Evolutionary conservation across 64 coral and sea anemone genomes (phyloP), one percentile per base, ranked within the genome.

Genomic region (Astreopora myriophthalma): DNA sequence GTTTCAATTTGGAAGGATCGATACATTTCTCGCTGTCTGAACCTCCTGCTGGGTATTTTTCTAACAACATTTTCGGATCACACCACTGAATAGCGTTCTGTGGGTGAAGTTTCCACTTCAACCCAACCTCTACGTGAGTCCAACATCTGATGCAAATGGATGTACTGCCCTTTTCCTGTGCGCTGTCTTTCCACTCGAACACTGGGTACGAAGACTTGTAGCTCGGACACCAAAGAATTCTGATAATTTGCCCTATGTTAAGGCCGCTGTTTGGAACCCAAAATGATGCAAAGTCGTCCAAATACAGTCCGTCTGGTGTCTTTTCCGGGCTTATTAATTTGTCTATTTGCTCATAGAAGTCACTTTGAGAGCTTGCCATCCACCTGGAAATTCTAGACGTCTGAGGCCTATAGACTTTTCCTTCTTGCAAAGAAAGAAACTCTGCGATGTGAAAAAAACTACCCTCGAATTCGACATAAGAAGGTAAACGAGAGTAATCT

Each of bases 51-150:
- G 25, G 66, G 66, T 69, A 69, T 69, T 69, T 69, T 69, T 69
- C 66, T 69, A 69, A 69, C 66, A 69, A 69, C 66, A 32, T 69
- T 33, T 69, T 69, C 6, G 66, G 66, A 69, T 69, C 66, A 69
- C 66, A 69, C 66, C 66, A 69, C 26, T 69, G 66, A 69, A 33
- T 69, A 69, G 28, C 66, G 66, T 69, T 69, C 28, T 69, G 66
- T 27, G 27, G 66, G 66, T 69, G 66, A 69, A 69, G 66, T 69
- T 69, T 69, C 66, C 66, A 69, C 66, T 69, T 69, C 66, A 69
- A 69, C 25, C 66, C 66, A 69, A 69, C 66, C 26, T 69, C 66
- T 69, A 69, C 12, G 66, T 69, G 66, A 69, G 66, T 69, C 66
- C 66, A 69, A 69, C 5, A 12, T 69, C 66, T 6, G 12, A 69